A percentile compares a stretch with the other conserved stretches of the same genome.
Conservation (phyloP, 2,888 invertebrate genomes). For the Synergus itoensis region DNA sequence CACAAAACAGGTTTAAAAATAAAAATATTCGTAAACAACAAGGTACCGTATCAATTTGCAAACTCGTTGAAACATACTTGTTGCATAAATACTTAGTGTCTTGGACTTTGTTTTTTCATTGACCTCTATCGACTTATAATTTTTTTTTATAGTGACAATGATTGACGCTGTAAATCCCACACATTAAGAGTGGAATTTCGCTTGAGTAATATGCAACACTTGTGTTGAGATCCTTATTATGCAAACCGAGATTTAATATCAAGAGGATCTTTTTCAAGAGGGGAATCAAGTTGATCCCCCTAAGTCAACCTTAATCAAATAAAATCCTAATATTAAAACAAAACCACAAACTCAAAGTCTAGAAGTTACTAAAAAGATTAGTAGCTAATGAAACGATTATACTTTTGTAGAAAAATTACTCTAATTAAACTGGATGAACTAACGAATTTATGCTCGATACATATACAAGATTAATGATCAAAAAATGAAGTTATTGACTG, state of each 20-base stretch:
- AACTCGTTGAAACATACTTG: not conserved
- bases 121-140: not conserved
- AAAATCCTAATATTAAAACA: not conserved
- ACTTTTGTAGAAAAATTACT: no score
- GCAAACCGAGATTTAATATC: conserved; percentile 8
- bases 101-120: not conserved
- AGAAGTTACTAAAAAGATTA: not conserved
- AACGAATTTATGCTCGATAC: no score
- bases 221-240: conserved; percentile 19
- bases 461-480: not conserved
- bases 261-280: not conserved
- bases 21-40: not conserved
- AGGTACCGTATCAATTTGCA: not conserved
- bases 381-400: no score
- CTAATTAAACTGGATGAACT: no score
- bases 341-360: not conserved
- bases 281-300: not conserved
- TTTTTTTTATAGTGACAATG: conserved; percentile 7
- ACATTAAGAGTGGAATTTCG: not conserved
- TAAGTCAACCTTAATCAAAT: not conserved
- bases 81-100: conserved; percentile 8
- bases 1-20: not conserved
- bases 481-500: not conserved
- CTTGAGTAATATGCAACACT: conserved; percentile 24
- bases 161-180: conserved; percentile 10